Percentiles rank a stretch among this genome's conserved stretches.
Evolutionary conservation across 1,140 invertebrate species (phyloP).

Genomic region (Drosophila virilis): DNA sequence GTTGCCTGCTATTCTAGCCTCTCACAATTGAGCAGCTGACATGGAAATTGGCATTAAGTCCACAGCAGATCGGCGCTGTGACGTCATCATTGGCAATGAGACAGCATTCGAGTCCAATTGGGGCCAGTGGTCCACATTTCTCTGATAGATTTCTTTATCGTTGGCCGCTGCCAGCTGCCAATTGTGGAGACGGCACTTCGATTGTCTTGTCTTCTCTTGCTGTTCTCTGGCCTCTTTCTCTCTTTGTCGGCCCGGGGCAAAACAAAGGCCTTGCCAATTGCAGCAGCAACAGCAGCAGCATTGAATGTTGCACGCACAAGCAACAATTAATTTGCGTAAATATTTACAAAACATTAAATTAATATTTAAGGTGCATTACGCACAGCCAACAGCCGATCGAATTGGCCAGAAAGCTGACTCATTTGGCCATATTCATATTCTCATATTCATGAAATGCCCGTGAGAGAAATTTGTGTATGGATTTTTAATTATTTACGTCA

Average conservation of each 20-base stretch:
- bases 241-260: slow-evolving; percentile 31
- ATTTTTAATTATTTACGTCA: slow-evolving; percentile 47
- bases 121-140: slow-evolving; percentile 55
- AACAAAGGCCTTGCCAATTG: slow-evolving; percentile 37
- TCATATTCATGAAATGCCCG: not conserved
- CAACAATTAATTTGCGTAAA: slow-evolving; percentile 69
- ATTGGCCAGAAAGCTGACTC: slow-evolving; percentile 36
- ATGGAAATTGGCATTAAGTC: slow-evolving; percentile 55
- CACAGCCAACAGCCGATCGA: slow-evolving; percentile 34
- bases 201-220: slow-evolving; percentile 15
- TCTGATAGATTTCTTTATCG: slow-evolving; percentile 61
- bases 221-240: not conserved
- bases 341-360: slow-evolving; percentile 69
- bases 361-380: slow-evolving; percentile 61
- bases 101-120: slow-evolving; percentile 37
- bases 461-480: slow-evolving; percentile 31
- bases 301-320: slow-evolving; percentile 27
- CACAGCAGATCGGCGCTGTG: slow-evolving; percentile 24
- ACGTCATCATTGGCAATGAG: slow-evolving; percentile 56
- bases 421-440: slow-evolving; percentile 26
- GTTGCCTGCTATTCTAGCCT: not conserved
- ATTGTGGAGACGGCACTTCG: slow-evolving; percentile 22
- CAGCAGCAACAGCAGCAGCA: slow-evolving; percentile 35
- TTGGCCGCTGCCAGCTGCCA: slow-evolving; percentile 8
- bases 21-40: slow-evolving; percentile 50